phyloP scores from a whole-genome alignment of 2,113 vertebrate genomes.

The Morone chrysops region DNA sequence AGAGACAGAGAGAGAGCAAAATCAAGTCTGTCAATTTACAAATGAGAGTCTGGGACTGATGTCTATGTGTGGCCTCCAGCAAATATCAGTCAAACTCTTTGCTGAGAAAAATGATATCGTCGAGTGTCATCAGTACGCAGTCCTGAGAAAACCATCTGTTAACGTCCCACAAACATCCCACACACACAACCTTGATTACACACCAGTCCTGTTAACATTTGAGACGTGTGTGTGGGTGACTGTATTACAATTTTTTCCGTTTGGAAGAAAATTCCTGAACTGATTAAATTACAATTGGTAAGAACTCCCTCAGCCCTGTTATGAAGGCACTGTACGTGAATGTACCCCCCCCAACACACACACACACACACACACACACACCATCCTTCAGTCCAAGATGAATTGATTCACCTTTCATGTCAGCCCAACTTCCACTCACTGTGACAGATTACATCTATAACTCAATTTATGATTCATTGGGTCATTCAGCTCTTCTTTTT shows the following conservation, averaged over 20 bases:
- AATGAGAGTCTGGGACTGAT: background rate
- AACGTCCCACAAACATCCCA: background rate
- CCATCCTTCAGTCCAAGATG: conserved; percentile 22
- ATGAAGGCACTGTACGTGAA: background rate
- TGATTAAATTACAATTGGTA: background rate
- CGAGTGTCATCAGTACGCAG: no score
- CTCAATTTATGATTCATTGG: conserved; percentile 57
- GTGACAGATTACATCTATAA: conserved; percentile 56
- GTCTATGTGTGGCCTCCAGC: background rate
- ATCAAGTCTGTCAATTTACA: background rate
- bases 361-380: background rate
- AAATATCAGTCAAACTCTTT: background rate
- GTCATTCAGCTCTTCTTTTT: conserved; percentile 42
- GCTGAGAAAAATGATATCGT: no score
- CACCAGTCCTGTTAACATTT: background rate
- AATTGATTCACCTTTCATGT: conserved; percentile 65
- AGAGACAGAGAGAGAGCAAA: background rate
- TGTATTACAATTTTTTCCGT: background rate
- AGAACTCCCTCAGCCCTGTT: background rate
- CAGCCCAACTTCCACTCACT: conserved; percentile 32
- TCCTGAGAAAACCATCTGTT: background rate
- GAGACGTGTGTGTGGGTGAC: background rate
- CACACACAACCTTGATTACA: background rate
- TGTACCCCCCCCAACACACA: background rate
- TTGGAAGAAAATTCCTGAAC: background rate